Evolutionary conservation across 2,113 vertebrate genomes (phyloP).

Genomic region (Elanoides forficatus): DNA sequence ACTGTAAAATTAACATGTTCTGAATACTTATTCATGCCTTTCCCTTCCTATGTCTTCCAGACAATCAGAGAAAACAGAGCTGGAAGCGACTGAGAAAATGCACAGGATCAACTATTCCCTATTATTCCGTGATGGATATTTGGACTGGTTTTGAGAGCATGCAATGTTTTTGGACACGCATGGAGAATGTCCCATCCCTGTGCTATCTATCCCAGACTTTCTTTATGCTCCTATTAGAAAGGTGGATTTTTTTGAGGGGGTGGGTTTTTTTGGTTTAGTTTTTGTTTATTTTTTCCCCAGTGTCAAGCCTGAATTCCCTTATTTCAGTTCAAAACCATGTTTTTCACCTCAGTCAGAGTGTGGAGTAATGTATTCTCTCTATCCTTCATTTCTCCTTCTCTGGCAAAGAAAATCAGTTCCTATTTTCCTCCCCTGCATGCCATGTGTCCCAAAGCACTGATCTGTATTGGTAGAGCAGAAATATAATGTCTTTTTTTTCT

Average conservation of each 20-base stretch:
- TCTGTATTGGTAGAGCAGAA: background rate
- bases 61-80: background rate
- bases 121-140: background rate
- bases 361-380: background rate
- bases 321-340: background rate
- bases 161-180: background rate
- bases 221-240: background rate
- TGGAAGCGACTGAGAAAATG: background rate
- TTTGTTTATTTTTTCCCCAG: background rate
- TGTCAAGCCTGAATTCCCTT: background rate
- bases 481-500: background rate
- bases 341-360: background rate
- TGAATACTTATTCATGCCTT: background rate
- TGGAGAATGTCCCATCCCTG: background rate
- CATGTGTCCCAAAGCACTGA: background rate
- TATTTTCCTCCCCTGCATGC: background rate
- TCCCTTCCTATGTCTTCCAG: background rate
- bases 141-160: background rate
- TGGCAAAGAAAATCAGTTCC: background rate
- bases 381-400: background rate
- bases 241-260: rapidly evolving
- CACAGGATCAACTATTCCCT: background rate
- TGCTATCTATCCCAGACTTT: background rate
- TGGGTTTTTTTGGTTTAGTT: background rate
- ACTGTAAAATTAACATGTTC: background rate